A percentile compares a stretch with the other conserved stretches of the same genome.
phyloP scores from a whole-genome alignment of 2,113 vertebrate genomes.

The Lepidothrix coronata region DNA sequence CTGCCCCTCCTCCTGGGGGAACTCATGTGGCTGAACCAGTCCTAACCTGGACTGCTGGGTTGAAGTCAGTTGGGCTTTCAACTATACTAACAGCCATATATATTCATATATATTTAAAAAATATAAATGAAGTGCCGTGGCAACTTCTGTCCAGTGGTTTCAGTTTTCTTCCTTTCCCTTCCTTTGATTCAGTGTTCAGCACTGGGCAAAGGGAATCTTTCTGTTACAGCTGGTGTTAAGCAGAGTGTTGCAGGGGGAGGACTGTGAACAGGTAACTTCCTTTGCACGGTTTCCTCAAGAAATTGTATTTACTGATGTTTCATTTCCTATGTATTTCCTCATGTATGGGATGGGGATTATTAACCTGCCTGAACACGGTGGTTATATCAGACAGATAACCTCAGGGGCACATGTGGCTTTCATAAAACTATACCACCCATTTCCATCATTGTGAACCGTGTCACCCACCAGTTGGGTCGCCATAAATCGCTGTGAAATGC shows the following conservation, averaged over 20 bases:
- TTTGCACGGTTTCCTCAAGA: conserved; percentile 26
- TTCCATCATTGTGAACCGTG: not conserved
- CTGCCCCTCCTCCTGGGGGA: not conserved
- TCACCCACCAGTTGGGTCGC: conserved; percentile 5
- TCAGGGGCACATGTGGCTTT: conserved; percentile 21
- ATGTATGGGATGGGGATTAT: conserved; percentile 1
- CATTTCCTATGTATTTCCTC: conserved; percentile 24
- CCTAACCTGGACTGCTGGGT: not conserved
- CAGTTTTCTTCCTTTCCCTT: not conserved
- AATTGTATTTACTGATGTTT: conserved; percentile 7
- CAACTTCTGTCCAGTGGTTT: not conserved
- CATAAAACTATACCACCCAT: conserved; percentile 4
- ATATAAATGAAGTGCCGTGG: not conserved
- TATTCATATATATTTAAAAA: not conserved
- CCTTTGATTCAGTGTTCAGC: not conserved
- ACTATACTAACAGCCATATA: not conserved
- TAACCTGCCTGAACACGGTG: not conserved
- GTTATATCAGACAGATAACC: conserved; percentile 22
- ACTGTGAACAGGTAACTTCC: not conserved
- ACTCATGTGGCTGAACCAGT: not conserved
- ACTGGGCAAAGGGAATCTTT: not conserved
- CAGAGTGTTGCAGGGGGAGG: not conserved
- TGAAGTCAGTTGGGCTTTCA: not conserved
- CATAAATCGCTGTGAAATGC: conserved; percentile 42
- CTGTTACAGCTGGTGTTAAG: not conserved